Base-by-base conservation (phyloP, 2,113 vertebrate genomes). In the Tragelaphus scriptus region DNA sequence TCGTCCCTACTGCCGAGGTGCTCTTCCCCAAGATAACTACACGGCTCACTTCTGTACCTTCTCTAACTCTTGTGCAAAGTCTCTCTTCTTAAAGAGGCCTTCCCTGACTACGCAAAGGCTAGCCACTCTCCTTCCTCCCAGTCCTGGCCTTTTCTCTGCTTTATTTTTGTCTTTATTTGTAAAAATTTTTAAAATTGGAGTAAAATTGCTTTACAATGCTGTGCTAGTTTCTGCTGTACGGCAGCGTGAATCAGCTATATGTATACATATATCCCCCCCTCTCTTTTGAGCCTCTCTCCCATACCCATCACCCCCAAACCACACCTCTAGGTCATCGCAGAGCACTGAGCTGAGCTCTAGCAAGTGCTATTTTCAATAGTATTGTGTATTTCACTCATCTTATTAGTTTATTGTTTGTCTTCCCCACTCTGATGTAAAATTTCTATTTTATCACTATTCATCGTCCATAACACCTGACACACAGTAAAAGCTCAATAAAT, bases 391-490 rank as follows among this genome's bases (percentile, higher is more conserved):
- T 85, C 32, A 32, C 28, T 61, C 51, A n/a, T 93, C 44, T 51
- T 25, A n/a, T 8, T 68, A 36, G 28, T 15, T 71, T 6, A 19
- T 59, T 75, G 3, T 21, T 10, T 86, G 12, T 82, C 63, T 65
- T 86, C 26, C 13, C n/a, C 44, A 9, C 9, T 85, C 15, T 53
- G 14, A 30, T 28, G 3, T 75, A 51, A 75, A 36, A 44, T 51
- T 56, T 93, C 36, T 49, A 28, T 71, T 86, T 56, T 58, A 86
- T 30, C 68, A 87, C 53, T 63, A 21, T 53, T 77, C 77, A 84
- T 9, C 40, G 51, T 32, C 65, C 28, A 17, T 17, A 91, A 47
- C 2, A n/a, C 36, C 36, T 23, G 21, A 16, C 23, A 91, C 51
- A 49, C 23, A 75, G 21, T 59, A 80, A 95, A 47, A 40, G 7